phyloP scores from a whole-genome alignment of 2,113 vertebrate species.

The Lathamus discolor region DNA sequence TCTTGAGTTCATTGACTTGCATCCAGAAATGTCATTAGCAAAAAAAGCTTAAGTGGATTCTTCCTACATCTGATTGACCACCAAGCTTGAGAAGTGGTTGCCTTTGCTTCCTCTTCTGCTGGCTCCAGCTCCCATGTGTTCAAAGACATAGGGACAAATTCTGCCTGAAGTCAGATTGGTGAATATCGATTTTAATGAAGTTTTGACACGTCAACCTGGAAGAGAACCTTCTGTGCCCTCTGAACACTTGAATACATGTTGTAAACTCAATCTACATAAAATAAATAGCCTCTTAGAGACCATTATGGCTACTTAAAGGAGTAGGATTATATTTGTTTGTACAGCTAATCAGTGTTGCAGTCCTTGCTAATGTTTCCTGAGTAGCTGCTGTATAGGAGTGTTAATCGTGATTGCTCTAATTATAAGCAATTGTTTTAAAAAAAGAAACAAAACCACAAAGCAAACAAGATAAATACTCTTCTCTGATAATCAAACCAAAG shows the following conservation, averaged over 20 bases:
- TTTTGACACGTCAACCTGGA: not conserved
- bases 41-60: not conserved
- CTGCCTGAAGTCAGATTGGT: not conserved
- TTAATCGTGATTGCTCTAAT: not conserved
- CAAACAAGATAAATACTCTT: not conserved
- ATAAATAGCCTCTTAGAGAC: not conserved
- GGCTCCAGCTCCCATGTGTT: not conserved
- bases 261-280: not conserved
- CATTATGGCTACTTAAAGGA: not conserved
- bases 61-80: not conserved
- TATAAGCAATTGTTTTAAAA: not conserved
- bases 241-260: not conserved
- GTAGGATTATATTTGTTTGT: not conserved
- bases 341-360: conserved; percentile 13
- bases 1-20: not conserved
- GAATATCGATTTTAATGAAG: not conserved
- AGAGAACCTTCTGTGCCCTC: not conserved
- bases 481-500: not conserved
- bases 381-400: not conserved
- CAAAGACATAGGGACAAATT: not conserved
- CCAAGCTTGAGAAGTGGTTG: not conserved
- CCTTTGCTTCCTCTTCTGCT: not conserved
- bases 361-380: not conserved
- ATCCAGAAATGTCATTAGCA: conserved; percentile 25
- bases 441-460: not conserved